Evolutionary conservation across 2,113 vertebrate species (phyloP).

Genomic region (Dissostichus mawsoni): DNA sequence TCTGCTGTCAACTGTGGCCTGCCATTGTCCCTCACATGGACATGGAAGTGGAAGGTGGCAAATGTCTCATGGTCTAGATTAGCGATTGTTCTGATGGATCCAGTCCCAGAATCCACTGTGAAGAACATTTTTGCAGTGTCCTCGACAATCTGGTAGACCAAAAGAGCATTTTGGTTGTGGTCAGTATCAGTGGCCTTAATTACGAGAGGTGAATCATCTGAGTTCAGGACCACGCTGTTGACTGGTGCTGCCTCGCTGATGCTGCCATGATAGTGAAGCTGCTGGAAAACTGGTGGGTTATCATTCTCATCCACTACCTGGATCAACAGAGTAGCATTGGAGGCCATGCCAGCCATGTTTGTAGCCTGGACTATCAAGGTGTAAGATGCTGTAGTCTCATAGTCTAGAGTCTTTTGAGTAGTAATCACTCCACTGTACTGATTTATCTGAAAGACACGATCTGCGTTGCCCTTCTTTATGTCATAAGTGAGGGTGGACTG

Average conservation of each 20-base stretch:
- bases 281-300: slow-evolving; percentile 92
- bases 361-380: slow-evolving; percentile 90
- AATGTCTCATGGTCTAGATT: slow-evolving; percentile 94
- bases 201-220: slow-evolving; percentile 88
- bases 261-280: slow-evolving; percentile 89
- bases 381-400: slow-evolving; percentile 87
- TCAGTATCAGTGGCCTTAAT: slow-evolving; percentile 94
- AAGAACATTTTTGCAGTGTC: slow-evolving; percentile 95
- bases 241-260: slow-evolving; percentile 94
- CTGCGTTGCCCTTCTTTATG: slow-evolving; percentile 89
- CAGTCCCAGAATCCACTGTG: slow-evolving; percentile 94
- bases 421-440: slow-evolving; percentile 96
- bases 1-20: slow-evolving; percentile 93
- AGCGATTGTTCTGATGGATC: slow-evolving; percentile 94
- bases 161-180: slow-evolving; percentile 93
- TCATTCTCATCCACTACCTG: slow-evolving; percentile 96
- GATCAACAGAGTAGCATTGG: slow-evolving; percentile 90
- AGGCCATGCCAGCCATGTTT: slow-evolving; percentile 97
- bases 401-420: slow-evolving; percentile 89
- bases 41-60: slow-evolving; percentile 91
- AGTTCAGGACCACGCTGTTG: slow-evolving; percentile 91
- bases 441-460: slow-evolving; percentile 91
- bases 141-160: slow-evolving; percentile 96
- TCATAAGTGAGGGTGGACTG: slow-evolving; percentile 94
- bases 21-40: slow-evolving; percentile 94